phyloP scores from a whole-genome alignment of 2,888 invertebrate species.

The Acrobasis repandana region DNA sequence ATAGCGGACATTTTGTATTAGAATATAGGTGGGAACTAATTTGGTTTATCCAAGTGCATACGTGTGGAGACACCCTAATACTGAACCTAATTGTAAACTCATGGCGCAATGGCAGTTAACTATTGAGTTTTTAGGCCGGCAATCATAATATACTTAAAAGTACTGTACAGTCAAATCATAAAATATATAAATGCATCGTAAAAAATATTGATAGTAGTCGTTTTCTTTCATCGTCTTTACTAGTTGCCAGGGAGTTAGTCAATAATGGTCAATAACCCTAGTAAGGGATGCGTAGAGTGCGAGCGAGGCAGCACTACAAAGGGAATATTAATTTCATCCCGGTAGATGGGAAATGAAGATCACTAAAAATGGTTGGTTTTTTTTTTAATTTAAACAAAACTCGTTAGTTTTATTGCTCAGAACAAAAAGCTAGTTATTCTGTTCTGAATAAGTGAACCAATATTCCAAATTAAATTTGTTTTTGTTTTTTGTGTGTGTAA shows the following conservation, averaged over 20 bases:
- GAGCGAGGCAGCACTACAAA: neutral
- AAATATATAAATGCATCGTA: slow-evolving; percentile 5
- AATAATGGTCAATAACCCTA: neutral
- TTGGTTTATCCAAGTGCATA: neutral
- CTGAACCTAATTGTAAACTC: slow-evolving; percentile 11
- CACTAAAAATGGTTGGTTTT: no score
- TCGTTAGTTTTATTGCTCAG: no score
- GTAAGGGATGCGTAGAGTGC: neutral
- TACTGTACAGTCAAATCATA: neutral
- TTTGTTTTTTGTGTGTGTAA: no score
- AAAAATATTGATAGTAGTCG: neutral
- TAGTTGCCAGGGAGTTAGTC: neutral
- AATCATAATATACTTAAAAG: neutral
- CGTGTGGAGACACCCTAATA: neutral
- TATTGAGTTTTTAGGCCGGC: slow-evolving; percentile 16
- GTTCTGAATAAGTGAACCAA: no score
- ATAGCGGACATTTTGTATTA: slow-evolving; percentile 1
- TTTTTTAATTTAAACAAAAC: no score
- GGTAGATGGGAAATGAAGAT: no score
- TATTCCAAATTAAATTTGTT: no score
- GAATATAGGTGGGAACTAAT: slow-evolving; percentile 37
- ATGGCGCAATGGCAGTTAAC: neutral
- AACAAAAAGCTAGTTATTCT: no score
- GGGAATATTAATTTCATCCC: no score
- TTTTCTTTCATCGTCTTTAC: slow-evolving; percentile 4